Base-by-base conservation (phyloP, 1,140 invertebrate genomes). In the Potamilus streckersoni region DNA sequence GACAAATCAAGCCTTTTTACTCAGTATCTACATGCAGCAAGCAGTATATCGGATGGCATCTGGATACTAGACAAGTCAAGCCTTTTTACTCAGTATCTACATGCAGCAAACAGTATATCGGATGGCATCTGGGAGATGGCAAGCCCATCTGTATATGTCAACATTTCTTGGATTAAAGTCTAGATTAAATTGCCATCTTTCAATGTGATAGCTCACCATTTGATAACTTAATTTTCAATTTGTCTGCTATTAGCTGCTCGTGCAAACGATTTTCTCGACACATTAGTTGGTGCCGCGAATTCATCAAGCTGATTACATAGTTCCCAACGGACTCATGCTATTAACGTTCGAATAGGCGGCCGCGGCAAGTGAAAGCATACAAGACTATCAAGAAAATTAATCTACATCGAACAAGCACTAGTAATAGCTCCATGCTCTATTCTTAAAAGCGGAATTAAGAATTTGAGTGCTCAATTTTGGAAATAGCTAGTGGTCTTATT, bases 181-280 rank as follows among this genome's bases (percentile, higher is more conserved):
- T 73, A 73, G 75, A 77, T 77, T 77, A 77, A 77, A 77, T 77
- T 60, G 70, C 70, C 65, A 77, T 72, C 75, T 63, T 55, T 77
- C 75, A 69, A 68, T 76, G 74, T 72, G 75, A 17, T 49, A 19
- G 60, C 49, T 59, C 60, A 65, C 70, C 65, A 77, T 72, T 77
- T 72, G 75, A 67, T 70, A 77, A 77, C 65, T 77, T 77, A 77
- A 77, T 77, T 77, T 77, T 72, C 75, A 77, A 77, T 77, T 77
- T 77, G 75, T 77, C 75, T 77, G 70, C 62, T 55, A 77, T 77
- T 77, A 77, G 63, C 55, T 67, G 69, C 64, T 65, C 62, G 55
- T 56, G 59, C 38, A 67, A 72, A 71, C 75, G 75, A 76, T 77
- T 77, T 77, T 77, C 68, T 69, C 69, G 55, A 49, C 75, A 66